Percentiles rank a stretch among this genome's conserved stretches.
phyloP scores from a whole-genome alignment of 2,888 invertebrate species.

The Trachelus tabidus region DNA sequence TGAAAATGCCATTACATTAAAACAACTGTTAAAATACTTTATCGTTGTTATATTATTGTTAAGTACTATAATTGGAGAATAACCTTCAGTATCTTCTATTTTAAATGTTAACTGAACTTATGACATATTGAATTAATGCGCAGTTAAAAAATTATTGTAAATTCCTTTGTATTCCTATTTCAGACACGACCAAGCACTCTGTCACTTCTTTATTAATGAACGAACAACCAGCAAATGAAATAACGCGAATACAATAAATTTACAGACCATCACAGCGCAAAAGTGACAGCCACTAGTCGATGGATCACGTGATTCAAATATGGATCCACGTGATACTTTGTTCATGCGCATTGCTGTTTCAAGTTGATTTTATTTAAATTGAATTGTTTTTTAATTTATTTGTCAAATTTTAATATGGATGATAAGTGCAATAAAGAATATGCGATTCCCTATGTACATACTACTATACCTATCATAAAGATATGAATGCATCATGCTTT shows the following conservation, averaged over 20 bases:
- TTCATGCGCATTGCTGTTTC: neutral
- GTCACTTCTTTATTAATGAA: constrained; percentile 22
- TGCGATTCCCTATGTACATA: neutral
- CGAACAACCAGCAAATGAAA: constrained; percentile 18
- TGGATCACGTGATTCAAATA: constrained; percentile 16
- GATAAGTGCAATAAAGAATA: neutral
- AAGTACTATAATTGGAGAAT: constrained; percentile 14
- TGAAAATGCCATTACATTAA: neutral
- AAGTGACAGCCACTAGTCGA: constrained; percentile 22
- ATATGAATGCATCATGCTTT: neutral
- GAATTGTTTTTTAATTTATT: neutral
- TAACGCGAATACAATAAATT: constrained; percentile 22
- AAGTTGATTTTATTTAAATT: neutral
- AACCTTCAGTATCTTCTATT: constrained; percentile 20
- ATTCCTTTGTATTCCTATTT: neutral
- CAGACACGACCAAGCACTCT: neutral
- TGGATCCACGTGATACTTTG: constrained; percentile 17
- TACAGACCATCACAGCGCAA: constrained; percentile 15
- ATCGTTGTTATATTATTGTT: constrained; percentile 18
- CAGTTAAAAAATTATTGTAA: neutral
- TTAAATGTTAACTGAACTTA: neutral
- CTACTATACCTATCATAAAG: neutral
- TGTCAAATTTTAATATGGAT: neutral
- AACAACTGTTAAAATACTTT: neutral
- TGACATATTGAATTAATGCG: neutral